Evolutionary conservation across 1,140 invertebrate species (phyloP).

Genomic region (Neuroterus valhalla): DNA sequence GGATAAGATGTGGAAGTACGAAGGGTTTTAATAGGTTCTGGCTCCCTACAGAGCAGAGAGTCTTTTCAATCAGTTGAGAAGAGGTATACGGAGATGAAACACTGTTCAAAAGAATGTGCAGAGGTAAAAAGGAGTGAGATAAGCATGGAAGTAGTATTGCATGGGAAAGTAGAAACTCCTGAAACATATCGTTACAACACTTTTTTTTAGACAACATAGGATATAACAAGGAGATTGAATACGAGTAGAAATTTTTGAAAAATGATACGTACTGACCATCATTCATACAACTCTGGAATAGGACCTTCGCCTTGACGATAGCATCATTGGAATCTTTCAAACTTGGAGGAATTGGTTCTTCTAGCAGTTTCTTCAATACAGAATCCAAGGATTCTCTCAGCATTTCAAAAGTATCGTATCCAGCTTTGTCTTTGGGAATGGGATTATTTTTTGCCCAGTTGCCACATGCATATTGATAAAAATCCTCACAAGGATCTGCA

Average conservation of each 20-base stretch:
- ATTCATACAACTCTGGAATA: constrained; percentile 92
- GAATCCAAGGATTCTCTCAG: constrained; percentile 84
- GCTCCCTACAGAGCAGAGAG: too few relatives aligned
- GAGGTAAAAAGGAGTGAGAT: too few relatives aligned
- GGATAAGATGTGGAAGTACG: too few relatives aligned
- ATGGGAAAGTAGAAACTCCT: too few relatives aligned
- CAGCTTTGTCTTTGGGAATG: constrained; percentile 88
- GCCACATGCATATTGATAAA: constrained; percentile 93
- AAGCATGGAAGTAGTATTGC: too few relatives aligned
- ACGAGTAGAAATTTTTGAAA: background rate
- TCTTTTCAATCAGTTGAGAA: too few relatives aligned
- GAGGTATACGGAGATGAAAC: too few relatives aligned
- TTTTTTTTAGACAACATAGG: constrained; percentile 34
- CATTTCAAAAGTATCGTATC: constrained; percentile 89
- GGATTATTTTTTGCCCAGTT: constrained; percentile 89
- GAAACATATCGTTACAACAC: too few relatives aligned
- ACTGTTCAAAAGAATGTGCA: too few relatives aligned
- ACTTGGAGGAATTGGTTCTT: constrained; percentile 67
- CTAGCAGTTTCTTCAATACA: constrained; percentile 82
- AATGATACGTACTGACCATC: constrained; percentile 74
- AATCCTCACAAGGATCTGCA: constrained; percentile 91
- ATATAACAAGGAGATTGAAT: background rate
- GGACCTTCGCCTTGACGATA: constrained; percentile 83
- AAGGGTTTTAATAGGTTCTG: too few relatives aligned
- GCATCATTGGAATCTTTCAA: constrained; percentile 73